Percentiles rank a stretch among this genome's conserved stretches.
Conservation (phyloP, 2,113 vertebrate species). For the Scartelaos histophorus region DNA sequence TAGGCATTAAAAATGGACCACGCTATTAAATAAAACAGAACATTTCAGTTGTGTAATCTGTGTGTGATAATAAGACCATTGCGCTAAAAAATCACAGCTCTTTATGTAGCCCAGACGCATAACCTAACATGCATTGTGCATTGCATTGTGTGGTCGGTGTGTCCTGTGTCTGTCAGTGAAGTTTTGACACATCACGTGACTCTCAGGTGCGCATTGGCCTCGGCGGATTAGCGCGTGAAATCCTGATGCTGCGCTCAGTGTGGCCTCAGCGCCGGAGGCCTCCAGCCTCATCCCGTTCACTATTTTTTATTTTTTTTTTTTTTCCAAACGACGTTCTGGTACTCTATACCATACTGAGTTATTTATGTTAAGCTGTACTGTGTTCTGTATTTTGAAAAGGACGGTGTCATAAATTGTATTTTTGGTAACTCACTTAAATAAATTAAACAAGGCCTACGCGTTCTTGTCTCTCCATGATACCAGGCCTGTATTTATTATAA, state of each 20-base stretch:
- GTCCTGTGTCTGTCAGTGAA: background rate
- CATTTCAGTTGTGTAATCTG: too few relatives aligned
- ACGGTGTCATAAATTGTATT: background rate
- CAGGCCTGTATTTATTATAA: background rate
- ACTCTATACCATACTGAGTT: background rate
- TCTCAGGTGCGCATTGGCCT: background rate
- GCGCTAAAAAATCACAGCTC: background rate
- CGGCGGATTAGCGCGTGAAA: conserved; percentile 3
- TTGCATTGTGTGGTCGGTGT: background rate
- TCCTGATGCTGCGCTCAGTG: conserved; percentile 7
- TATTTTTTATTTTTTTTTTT: background rate
- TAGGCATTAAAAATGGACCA: too few relatives aligned
- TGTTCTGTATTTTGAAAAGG: too few relatives aligned
- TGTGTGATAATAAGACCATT: background rate
- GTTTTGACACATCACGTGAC: background rate
- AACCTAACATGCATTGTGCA: too few relatives aligned
- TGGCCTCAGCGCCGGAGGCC: conserved; percentile 9
- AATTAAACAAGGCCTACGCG: background rate
- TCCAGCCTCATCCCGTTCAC: background rate
- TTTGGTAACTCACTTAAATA: background rate
- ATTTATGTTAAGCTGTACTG: background rate
- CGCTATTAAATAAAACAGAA: too few relatives aligned
- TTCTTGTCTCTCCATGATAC: too few relatives aligned
- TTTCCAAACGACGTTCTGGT: background rate
- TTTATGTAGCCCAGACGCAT: background rate